Base-by-base conservation (phyloP, 2,113 vertebrate genomes). In the Montifringilla adamsi region DNA sequence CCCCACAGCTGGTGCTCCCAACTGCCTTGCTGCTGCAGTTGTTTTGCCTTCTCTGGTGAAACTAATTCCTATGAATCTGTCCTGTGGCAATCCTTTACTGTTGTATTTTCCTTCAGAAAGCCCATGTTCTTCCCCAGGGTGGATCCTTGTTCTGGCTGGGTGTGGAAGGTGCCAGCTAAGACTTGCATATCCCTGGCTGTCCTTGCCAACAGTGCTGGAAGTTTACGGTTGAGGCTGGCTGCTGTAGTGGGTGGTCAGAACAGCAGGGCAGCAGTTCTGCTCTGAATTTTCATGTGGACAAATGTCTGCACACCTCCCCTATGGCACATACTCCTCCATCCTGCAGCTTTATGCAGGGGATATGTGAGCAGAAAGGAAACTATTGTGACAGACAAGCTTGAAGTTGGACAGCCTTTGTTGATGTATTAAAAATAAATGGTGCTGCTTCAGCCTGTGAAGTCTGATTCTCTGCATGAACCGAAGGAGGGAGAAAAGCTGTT, bases 111-210 rank as follows among this genome's bases (percentile, higher is more conserved):
- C 58, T 66, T 73, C 41, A 9, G 67, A 59, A 68, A 28, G 31
- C 16, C 31, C 0, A 0, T 46, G 20, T 0, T 6, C 33, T 39
- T 56, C 41, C 70, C 6, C 20, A 41, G 66, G 7, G 6, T 37
- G 62, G 15, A 11, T 72, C 18, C 75, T 55, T 1, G 0, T 41
- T 55, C 41, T 89, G 69, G n/a, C 19, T 0, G 0, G 3, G 9
- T 28, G 15, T 49, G 50, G 46, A 58, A 69, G 24, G 26, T 56
- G 35, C 11, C 21, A 21, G 15, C 11, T 0, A 27, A 15, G 26
- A 28, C 15, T 64, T 30, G 19, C 19, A 14, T 1, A 3, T 33
- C 56, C 0, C 0, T 20, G 9, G 11, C 20, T 77, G 30, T 77
- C 22, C 41, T 60, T 7, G 1, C 22, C 43, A 50, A 44, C 2